Base-by-base conservation (phyloP, 2,888 invertebrate species). In the Himalopsyche anomala region DNA sequence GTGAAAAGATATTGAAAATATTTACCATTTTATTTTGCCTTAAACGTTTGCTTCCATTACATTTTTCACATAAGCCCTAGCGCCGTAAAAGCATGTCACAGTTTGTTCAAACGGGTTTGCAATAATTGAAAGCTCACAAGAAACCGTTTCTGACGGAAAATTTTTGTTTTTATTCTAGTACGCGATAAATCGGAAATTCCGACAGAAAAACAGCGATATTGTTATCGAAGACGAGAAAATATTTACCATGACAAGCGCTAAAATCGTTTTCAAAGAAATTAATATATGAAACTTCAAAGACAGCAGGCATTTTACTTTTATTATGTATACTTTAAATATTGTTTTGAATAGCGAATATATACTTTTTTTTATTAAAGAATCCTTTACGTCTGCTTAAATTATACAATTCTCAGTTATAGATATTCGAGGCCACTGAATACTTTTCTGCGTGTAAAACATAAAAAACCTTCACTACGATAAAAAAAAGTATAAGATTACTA, bases 1-100 rank as follows among this genome's bases (percentile, higher is more conserved):
- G 87, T 87, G 87, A 86, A 54, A 83, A 55, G 74, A 86, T 86
- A 87, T 87, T 87, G 87, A 87, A 87, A 87, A 85, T 86, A 74
- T 82, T 54, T 83, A 40, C 81, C 81, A 81, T 87, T 85, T 87
- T 87, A 87, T 87, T 87, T 85, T 62, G 80, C 45, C 55, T 82
- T 56, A 40, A 69, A 74, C 51, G 84, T 69, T 85, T 82, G 81
- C 69, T 69, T 81, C 86, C 84, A 83, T 87, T 86, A 87, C 82
- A 83, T 86, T 83, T 86, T 83, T 84, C 87, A 81, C 86, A 83
- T 86, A 80, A 87, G 83, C 74, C 81, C 84, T 82, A 56, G 69
- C 55, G 51, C 74, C 74, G 62, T 87, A 87, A 87, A 86, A 87
- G 87, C 84, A 80, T 86, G 87, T 87, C 86, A 82, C 84, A 84